Evolutionary conservation across 2,113 vertebrate species (phyloP).

Genomic region (Oxygymnocypris stewartii): DNA sequence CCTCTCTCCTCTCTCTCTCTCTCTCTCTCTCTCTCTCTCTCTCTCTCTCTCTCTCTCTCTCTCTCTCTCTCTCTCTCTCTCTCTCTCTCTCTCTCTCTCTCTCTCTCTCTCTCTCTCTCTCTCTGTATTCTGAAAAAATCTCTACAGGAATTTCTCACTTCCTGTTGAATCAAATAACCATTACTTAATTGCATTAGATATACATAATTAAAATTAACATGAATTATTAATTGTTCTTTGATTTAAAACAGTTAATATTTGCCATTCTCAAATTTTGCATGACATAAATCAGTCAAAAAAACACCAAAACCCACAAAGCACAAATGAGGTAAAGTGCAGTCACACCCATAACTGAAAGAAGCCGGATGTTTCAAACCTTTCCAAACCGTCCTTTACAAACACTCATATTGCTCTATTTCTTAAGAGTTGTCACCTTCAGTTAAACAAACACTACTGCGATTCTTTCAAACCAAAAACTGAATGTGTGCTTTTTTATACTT

Average conservation of each 20-base stretch:
- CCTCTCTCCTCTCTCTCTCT: too few species aligned
- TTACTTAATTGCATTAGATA: slow-evolving; percentile 12
- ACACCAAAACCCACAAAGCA: neutral
- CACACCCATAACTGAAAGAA: slow-evolving; percentile 22
- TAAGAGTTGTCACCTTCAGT: neutral
- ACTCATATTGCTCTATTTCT: neutral
- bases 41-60: slow-evolving; percentile 15
- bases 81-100: slow-evolving; percentile 21
- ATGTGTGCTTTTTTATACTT: too few species aligned
- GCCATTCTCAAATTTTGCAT: neutral
- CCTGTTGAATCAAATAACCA: neutral
- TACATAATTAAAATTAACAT: neutral
- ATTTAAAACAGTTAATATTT: neutral
- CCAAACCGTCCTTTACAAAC: neutral
- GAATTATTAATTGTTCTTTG: neutral
- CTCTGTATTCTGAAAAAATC: neutral
- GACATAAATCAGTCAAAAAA: neutral
- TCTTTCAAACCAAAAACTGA: neutral
- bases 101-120: slow-evolving; percentile 34
- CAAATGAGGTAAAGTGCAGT: neutral
- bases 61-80: slow-evolving; percentile 4
- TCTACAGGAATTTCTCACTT: neutral
- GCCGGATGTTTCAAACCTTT: neutral
- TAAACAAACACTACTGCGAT: neutral
- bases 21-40: too few species aligned